These are phyloP conservation scores for Akabosia matsudoensis DNA, from an alignment of 1,140 invertebrate genomes.

Conservation along the genomic window DNA sequence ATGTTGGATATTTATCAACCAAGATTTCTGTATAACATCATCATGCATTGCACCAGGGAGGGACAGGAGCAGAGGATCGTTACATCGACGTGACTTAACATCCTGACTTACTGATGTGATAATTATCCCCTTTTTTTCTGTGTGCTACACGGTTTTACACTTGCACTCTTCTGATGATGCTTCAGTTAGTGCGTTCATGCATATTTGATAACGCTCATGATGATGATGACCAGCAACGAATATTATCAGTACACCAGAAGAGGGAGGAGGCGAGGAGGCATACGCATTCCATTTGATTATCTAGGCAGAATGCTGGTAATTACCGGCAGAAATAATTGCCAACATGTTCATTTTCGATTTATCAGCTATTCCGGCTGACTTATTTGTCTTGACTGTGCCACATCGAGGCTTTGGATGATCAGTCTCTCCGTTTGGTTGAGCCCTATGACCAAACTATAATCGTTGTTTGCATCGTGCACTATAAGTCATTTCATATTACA, in stretches of 20 bases:
- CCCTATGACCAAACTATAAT: no score
- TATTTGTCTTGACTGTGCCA: not conserved
- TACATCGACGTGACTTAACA: not conserved
- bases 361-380: slow-evolving; percentile 3
- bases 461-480: no score
- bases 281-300: not conserved
- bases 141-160: not conserved
- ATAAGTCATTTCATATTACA: no score
- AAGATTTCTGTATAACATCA: no score
- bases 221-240: slow-evolving; percentile 8
- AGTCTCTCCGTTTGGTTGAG: no score
- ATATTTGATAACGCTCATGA: slow-evolving; percentile 2
- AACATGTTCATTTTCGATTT: slow-evolving; percentile 6
- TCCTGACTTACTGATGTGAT: not conserved
- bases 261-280: not conserved
- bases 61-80: not conserved
- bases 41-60: not conserved
- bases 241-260: not conserved
- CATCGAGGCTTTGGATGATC: not conserved
- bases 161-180: not conserved
- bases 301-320: not conserved
- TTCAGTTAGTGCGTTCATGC: not conserved
- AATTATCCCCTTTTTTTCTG: not conserved
- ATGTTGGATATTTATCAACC: not conserved
- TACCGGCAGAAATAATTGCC: not conserved